phyloP scores from a whole-genome alignment of 2,888 invertebrate species.

The Pachliopta kotzebuea region DNA sequence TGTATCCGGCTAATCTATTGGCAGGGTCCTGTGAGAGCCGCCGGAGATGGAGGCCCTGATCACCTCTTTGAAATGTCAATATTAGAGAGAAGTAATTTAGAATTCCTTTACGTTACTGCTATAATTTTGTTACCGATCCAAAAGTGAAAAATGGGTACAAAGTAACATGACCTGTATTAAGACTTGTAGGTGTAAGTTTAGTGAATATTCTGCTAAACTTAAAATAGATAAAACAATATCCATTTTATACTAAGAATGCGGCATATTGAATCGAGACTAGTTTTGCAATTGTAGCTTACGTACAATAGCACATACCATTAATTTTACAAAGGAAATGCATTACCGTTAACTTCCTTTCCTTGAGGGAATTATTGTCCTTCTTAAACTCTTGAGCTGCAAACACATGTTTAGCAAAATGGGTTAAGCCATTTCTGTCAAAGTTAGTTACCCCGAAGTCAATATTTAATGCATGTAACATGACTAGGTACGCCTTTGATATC shows the following conservation, averaged over 20 bases:
- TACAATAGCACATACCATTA: neutral
- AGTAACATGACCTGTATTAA: no score
- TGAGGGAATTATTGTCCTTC: neutral
- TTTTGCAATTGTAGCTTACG: neutral
- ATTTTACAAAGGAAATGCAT: conserved; percentile 10
- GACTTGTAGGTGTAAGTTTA: no score
- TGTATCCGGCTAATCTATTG: conserved; percentile 10
- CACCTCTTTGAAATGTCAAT: no score
- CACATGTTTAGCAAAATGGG: conserved; percentile 6
- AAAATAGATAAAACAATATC: neutral
- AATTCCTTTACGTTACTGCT: no score
- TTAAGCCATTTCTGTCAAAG: neutral
- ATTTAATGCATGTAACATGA: conserved; percentile 14
- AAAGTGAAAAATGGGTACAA: no score
- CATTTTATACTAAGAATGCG: neutral
- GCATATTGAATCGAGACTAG: neutral
- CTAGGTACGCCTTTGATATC: neutral
- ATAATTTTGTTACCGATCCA: no score
- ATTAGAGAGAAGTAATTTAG: no score
- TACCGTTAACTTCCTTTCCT: neutral
- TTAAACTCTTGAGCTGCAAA: neutral
- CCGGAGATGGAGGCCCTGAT: no score
- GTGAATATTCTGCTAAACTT: no score
- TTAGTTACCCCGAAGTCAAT: conserved; percentile 3
- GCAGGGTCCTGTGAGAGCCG: neutral